phyloP scores from a whole-genome alignment of 2,888 invertebrate genomes.

The Ecdyonurus torrentis region DNA sequence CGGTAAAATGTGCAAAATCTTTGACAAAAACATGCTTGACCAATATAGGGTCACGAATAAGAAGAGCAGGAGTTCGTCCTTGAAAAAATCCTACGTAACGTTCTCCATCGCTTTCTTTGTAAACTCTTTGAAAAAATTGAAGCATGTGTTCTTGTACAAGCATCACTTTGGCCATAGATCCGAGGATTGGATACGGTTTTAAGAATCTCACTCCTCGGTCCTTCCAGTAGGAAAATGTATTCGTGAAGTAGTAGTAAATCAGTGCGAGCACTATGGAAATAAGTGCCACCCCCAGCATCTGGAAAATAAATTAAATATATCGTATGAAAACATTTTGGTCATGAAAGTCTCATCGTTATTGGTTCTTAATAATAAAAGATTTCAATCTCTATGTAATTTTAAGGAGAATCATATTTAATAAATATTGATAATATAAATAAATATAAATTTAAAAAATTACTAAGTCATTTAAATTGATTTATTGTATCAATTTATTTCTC shows the following conservation, averaged over 20 bases:
- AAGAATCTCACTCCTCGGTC: constrained; percentile 6
- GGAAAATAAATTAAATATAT: no score
- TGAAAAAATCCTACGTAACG: constrained; percentile 12
- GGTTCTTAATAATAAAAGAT: no score
- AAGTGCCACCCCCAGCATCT: neutral
- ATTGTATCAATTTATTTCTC: no score
- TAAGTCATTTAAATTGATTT: no score
- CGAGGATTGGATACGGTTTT: constrained; percentile 10
- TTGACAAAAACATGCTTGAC: constrained; percentile 11
- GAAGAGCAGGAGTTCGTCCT: constrained; percentile 11
- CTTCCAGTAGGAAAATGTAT: constrained; percentile 11
- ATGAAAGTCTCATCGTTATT: no score
- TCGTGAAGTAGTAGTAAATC: constrained; percentile 9
- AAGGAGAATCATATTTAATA: no score
- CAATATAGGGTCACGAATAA: constrained; percentile 12
- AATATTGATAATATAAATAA: no score
- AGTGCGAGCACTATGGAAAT: neutral
- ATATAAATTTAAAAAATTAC: no score
- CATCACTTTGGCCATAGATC: constrained; percentile 8
- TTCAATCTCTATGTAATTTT: no score
- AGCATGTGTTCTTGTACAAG: constrained; percentile 6
- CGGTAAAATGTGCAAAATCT: constrained; percentile 11
- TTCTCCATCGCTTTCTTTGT: constrained; percentile 6
- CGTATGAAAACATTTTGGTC: no score
- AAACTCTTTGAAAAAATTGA: constrained; percentile 6